A percentile compares a stretch with the other conserved stretches of the same genome.
Conservation (phyloP, 2,888 invertebrate species). For the Argyra leucocephala region DNA sequence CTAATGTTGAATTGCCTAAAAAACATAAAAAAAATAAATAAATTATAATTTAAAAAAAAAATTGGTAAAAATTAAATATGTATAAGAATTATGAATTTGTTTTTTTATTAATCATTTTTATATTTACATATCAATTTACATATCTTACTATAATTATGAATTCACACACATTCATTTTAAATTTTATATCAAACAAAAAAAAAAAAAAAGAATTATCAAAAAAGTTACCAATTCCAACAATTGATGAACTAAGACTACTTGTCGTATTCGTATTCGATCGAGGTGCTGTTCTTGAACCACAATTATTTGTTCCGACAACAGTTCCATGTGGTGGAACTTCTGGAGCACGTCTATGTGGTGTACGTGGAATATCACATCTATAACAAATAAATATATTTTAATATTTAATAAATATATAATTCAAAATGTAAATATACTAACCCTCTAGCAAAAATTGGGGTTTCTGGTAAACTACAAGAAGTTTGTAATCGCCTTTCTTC, state of each 20-base stretch:
- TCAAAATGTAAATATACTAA: conserved; percentile 21
- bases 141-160: conserved; percentile 4
- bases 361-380: conserved; percentile 68
- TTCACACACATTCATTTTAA: not conserved
- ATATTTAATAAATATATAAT: not conserved
- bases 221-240: conserved; percentile 36
- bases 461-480: conserved; percentile 79
- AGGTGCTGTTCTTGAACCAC: conserved; percentile 50
- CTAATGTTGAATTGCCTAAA: not conserved
- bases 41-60: not conserved
- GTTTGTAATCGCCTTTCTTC: conserved; percentile 63
- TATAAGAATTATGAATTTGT: not conserved
- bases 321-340: conserved; percentile 44
- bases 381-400: conserved; percentile 7
- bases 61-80: not conserved
- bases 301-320: not conserved
- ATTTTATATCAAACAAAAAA: too few species aligned
- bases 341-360: conserved; percentile 57
- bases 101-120: not conserved
- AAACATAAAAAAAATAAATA: not conserved
- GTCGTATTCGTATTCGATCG: conserved; percentile 45
- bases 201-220: not conserved
- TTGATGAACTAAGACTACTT: conserved; percentile 42
- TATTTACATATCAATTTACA: conserved; percentile 1
- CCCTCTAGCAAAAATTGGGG: conserved; percentile 76